Conservation (phyloP, 2,113 vertebrate genomes). For the Toxostoma redivivum region DNA sequence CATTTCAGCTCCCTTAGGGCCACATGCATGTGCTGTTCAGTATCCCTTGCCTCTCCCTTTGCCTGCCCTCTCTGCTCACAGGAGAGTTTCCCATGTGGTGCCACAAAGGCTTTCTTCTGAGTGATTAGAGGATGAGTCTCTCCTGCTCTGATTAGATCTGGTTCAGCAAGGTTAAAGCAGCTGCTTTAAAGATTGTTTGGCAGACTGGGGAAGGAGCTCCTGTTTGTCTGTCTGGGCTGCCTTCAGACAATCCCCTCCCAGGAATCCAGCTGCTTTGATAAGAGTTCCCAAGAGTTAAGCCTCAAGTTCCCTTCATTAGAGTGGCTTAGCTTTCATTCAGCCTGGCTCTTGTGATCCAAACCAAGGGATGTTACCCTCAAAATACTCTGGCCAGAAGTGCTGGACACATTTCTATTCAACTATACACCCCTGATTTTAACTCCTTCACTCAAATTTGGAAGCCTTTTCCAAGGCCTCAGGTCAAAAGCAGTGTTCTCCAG, state of each 20-base stretch:
- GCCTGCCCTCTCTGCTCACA: background rate
- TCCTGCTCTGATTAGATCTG: conserved; percentile 6
- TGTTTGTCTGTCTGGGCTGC: background rate
- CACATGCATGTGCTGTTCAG: background rate
- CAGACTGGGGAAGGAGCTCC: background rate
- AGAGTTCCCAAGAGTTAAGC: background rate
- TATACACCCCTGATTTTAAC: too few species aligned
- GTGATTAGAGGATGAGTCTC: background rate
- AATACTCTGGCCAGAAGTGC: background rate
- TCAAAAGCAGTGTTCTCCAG: too few species aligned
- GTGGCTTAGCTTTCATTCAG: background rate
- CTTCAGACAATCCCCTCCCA: background rate
- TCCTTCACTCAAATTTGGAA: too few species aligned
- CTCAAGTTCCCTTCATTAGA: too few species aligned
- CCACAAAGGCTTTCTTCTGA: background rate
- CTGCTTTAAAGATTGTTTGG: background rate
- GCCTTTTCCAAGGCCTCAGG: too few species aligned
- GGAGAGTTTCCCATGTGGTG: background rate
- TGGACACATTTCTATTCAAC: background rate
- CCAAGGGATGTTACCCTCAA: background rate
- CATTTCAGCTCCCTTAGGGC: background rate
- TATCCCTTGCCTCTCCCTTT: background rate
- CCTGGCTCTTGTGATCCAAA: background rate
- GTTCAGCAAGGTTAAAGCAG: conserved; percentile 7
- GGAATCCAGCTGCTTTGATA: background rate